Conservation (phyloP, 2,113 vertebrate species). For the Grus americana region DNA sequence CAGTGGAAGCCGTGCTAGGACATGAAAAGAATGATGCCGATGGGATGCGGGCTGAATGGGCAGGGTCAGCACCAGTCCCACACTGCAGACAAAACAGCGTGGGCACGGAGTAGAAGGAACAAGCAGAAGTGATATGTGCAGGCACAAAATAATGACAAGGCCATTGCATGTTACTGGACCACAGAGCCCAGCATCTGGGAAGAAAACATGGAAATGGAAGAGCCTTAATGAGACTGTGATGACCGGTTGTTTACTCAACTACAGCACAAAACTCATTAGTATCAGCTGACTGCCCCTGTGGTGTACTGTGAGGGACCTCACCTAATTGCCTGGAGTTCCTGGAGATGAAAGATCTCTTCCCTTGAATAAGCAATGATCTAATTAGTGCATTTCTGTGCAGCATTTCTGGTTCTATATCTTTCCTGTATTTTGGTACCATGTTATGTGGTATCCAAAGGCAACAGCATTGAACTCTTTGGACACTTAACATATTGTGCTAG, state of each 20-base stretch:
- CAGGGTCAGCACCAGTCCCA: not conserved
- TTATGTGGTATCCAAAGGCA: constrained; percentile 51
- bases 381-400: constrained; percentile 54
- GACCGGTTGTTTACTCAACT: constrained; percentile 47
- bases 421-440: constrained; percentile 15
- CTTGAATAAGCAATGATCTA: constrained; percentile 58
- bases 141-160: not conserved
- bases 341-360: constrained; percentile 61
- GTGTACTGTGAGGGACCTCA: constrained; percentile 27
- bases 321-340: constrained; percentile 55
- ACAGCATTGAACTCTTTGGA: constrained; percentile 2
- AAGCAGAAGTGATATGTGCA: not conserved
- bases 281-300: constrained; percentile 28
- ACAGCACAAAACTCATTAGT: constrained; percentile 57
- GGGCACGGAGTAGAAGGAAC: not conserved
- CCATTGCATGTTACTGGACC: not conserved
- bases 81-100: not conserved
- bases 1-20: not conserved
- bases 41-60: not conserved
- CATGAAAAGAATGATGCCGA: accelerated
- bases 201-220: constrained; percentile 40
- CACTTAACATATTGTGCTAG: not conserved
- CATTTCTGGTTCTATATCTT: constrained; percentile 43
- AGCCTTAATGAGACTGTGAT: constrained; percentile 30
- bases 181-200: not conserved